A percentile compares a stretch with the other conserved stretches of the same genome.
Conservation (phyloP, 2,113 vertebrate genomes). For the Nanorana parkeri region DNA sequence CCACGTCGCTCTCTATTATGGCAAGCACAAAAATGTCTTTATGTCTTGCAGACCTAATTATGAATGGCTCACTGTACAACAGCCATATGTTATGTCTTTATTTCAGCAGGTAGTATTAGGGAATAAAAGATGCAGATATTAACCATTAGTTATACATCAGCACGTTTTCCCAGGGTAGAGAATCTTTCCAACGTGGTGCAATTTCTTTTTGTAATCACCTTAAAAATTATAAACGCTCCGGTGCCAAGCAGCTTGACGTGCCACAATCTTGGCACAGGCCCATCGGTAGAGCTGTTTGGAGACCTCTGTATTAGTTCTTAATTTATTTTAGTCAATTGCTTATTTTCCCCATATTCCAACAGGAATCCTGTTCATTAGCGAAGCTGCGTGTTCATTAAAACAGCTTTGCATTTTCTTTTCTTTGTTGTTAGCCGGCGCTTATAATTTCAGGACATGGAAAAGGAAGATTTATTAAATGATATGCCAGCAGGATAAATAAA, state of each 20-base stretch:
- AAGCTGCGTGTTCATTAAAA: slow-evolving; percentile 42
- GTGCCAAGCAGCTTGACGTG: slow-evolving; percentile 26
- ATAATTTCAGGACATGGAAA: background rate
- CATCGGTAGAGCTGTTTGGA: slow-evolving; percentile 40
- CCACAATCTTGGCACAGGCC: slow-evolving; percentile 34
- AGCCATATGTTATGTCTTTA: slow-evolving; percentile 5
- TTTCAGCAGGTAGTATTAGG: slow-evolving; percentile 41
- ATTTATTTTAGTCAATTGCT: slow-evolving; percentile 53
- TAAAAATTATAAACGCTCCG: slow-evolving; percentile 14
- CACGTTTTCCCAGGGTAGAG: slow-evolving; percentile 34
- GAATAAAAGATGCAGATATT: slow-evolving; percentile 31
- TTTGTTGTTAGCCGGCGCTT: slow-evolving; percentile 8
- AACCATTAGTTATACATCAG: slow-evolving; percentile 41
- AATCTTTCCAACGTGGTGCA: slow-evolving; percentile 24
- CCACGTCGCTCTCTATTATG: background rate
- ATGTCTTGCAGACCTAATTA: background rate
- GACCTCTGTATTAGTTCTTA: slow-evolving; percentile 49
- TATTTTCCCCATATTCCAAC: slow-evolving; percentile 48
- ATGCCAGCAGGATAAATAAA: too few relatives aligned
- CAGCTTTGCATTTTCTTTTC: slow-evolving; percentile 13
- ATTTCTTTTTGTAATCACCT: slow-evolving; percentile 50
- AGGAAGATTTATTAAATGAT: slow-evolving; percentile 11
- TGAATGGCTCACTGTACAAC: background rate
- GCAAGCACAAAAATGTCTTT: slow-evolving; percentile 9
- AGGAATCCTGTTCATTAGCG: slow-evolving; percentile 47